Base-by-base conservation (phyloP, 53 echinoderm and acorn worm species). In the Hippasteria phrygiana region DNA sequence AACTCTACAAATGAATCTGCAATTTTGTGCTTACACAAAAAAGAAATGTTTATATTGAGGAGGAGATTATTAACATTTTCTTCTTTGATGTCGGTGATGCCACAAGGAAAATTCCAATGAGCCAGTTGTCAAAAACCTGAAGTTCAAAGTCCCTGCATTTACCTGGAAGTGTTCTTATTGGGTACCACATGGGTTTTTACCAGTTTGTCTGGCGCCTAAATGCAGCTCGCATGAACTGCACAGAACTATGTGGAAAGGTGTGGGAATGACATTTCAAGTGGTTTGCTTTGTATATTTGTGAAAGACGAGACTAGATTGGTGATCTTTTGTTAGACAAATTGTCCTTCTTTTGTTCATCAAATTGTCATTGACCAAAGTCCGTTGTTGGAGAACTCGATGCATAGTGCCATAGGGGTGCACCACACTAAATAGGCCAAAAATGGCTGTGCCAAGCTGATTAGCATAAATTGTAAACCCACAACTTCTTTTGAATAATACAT, bases 161-260 rank as follows among this genome's bases (percentile, higher is more conserved):
- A 40, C 39, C 73, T 26, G 24, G 8, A 24, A 51, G 29, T 48
- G 47, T 33, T 29, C 53, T 33, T 31, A 76, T 16, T 48, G 4
- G 16, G 48, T 66, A 34, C 2, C 51, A 77, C 55, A 53, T 77
- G 77, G 77, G 17, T 17, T 36, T 37, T 53, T 3, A 1, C 53
- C 51, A 34, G 55, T 77, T 74, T 54, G 56, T 40, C 20, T 59
- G 78, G 41, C 78, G 40, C 59, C 56, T 53, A 78, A 78, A 37
- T 35, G 10, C 35, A 59, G n/a, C 59, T 31, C 37, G 36, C 18
- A 29, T 78, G 56, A 35, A 34, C 26, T 24, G 55, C 18, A 37
- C 56, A 8, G 78, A 55, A 78, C 78, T 78, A 40, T 14, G 3
- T 66, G 56, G 37, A 59, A 41, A 55, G 56, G 78, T 78, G 59